Evolutionary conservation across 2,888 invertebrate species (phyloP), one percentile per base, ranked within the genome.

Genomic region (Ennomos quercinarius): DNA sequence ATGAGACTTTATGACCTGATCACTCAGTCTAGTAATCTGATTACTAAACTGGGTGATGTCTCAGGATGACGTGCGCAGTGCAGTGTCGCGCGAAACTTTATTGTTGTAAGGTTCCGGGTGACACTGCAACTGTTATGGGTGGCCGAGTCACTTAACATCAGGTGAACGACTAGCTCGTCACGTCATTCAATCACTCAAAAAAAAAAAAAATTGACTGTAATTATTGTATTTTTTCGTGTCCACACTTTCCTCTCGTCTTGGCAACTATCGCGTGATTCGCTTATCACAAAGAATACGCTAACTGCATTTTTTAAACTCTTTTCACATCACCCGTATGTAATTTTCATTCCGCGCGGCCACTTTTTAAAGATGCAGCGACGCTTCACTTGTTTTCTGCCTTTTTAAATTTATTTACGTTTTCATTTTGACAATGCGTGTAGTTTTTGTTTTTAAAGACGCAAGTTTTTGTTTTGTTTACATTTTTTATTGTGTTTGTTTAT

Each of bases 331-430:
- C 52, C 43, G 56, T 45, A 57, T 57, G 58, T 62, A 66, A 67
- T 67, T 70, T 68, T 67, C 58, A 66, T 68, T 66, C 67, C 62
- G 47, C 47, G n/a, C 60, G 52, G 57, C 44, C 58, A 44, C 55
- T 68, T 70, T 66, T 67, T 70, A 62, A 62, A 51, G 55, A 38
- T 2, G 13, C 67, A 70, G 70, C 64, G 68, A 67, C 63, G 64
- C 64, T 43, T 47, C 58, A 68, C 64, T 40, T 10, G 35, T 42
- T 12, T 66, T 46, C 40, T 52, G 42, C 57, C 36, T 53, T 56
- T 41, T 27, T 45, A 9, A 11, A 10, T 11, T 27, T 27, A 10
- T 0, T 42, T 8, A 27, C 27, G 27, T 41, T 62, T 60, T 63
- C 62, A 40, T 61, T 52, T 51, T 43, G 44, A 46, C 42, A 46